Base-by-base conservation (phyloP, 2,797 vertebrate genomes). In the Nothura maculosa region DNA sequence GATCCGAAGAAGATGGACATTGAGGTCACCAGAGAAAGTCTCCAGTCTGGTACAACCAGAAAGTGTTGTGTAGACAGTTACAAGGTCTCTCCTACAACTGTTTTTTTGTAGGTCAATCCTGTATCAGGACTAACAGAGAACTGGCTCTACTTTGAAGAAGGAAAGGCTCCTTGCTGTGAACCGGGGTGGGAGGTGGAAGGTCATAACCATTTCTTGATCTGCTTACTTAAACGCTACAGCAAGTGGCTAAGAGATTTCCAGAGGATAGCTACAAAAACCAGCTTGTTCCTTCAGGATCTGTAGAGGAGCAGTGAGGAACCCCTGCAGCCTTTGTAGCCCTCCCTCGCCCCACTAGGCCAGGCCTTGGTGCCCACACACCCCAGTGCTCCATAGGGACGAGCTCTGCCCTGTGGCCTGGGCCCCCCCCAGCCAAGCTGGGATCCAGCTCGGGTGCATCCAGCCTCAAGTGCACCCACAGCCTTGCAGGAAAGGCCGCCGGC, bases 61-160 rank as follows among this genome's bases (percentile, higher is more conserved):
- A 8, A 38, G 19, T 9, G 21, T 74, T 27, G 1, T 11, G 4
- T 9, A 52, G 25, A 63, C n/a, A 4, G 66, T 19, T 8, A 1
- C 48, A 14, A 50, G 48, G 24, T 34, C 2, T 47, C 6, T 24
- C 16, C 14, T 57, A 43, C 66, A 86, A 63, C 52, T 63, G 12
- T 32, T 81, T 62, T 62, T 15, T 47, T 19, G 10, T 9, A 47
- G 20, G 14, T 78, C 83, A 90, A 50, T 79, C 83, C 47, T 32
- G 4, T 79, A 6, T 72, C 34, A 50, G 1, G 5, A 7, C 24
- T 1, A 3, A 10, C 22, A 47, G 4, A 22, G 48, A 30, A 78
- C 58, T 63, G 69, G 24, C 34, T 91, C 7, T 81, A 0, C 52
- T 61, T 8, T 4, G 24, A 8, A 20, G 9, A 10, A 52, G 50